Percentiles rank a stretch among this genome's conserved stretches.
phyloP scores from a whole-genome alignment of 2,888 invertebrate species.

The Doris montereyensis region DNA sequence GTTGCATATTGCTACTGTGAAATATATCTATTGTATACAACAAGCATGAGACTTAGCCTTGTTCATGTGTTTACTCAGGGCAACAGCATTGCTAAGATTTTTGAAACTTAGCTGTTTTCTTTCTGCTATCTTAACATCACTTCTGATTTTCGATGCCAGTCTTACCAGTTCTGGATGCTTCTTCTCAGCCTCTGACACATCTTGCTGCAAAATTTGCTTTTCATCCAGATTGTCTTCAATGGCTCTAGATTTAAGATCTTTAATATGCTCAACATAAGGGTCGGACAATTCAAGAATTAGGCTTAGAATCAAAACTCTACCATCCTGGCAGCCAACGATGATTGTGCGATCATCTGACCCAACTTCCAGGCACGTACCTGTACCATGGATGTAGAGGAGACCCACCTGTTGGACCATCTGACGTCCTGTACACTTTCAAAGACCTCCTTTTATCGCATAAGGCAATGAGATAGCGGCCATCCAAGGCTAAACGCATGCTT shows the following conservation, averaged over 20 bases:
- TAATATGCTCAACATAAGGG: slow-evolving; percentile 57
- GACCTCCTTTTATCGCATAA: slow-evolving; percentile 52
- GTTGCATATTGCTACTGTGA: too few species aligned
- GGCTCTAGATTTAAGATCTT: slow-evolving; percentile 52
- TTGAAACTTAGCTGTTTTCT: slow-evolving; percentile 53
- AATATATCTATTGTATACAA: slow-evolving; percentile 44
- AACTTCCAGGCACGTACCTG: slow-evolving; percentile 54
- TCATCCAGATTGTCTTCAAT: slow-evolving; percentile 1
- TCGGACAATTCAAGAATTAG: slow-evolving; percentile 59
- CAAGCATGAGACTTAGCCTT: slow-evolving; percentile 49
- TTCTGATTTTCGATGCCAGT: slow-evolving; percentile 49
- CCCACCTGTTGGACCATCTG: slow-evolving; percentile 44
- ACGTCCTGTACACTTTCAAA: slow-evolving; percentile 53
- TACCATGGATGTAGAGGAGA: slow-evolving; percentile 59
- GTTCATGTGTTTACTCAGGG: slow-evolving; percentile 45
- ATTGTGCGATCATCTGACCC: slow-evolving; percentile 63
- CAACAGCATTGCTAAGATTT: slow-evolving; percentile 55
- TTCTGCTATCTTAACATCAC: slow-evolving; percentile 39
- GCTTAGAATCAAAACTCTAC: slow-evolving; percentile 61
- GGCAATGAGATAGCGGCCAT: slow-evolving; percentile 60
- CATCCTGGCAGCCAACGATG: slow-evolving; percentile 64
- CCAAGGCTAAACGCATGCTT: slow-evolving; percentile 50
- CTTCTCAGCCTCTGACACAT: slow-evolving; percentile 49
- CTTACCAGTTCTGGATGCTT: slow-evolving; percentile 51
- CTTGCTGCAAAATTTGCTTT: slow-evolving; percentile 46